A percentile compares a stretch with the other conserved stretches of the same genome.
Conservation (phyloP, 2,113 vertebrate species). For the Callithrix jacchus region DNA sequence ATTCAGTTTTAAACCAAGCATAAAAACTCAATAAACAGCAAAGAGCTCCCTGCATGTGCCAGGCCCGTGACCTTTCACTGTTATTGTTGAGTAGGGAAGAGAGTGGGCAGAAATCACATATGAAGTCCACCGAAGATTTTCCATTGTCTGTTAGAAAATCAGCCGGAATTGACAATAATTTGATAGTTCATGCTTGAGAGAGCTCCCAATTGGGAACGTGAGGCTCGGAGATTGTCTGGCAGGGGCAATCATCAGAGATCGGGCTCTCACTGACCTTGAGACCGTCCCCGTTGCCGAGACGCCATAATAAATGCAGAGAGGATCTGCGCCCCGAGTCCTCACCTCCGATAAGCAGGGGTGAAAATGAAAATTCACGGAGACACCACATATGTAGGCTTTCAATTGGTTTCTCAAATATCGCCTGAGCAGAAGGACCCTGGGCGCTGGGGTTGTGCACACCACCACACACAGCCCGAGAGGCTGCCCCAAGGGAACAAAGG, state of each 20-base stretch:
- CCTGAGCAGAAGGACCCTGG: not conserved
- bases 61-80: conserved; percentile 69
- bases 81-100: conserved; percentile 71
- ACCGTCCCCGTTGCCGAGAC: not conserved
- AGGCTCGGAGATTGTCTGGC: conserved; percentile 69
- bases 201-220: conserved; percentile 40
- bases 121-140: conserved; percentile 32
- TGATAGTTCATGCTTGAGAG: conserved; percentile 84
- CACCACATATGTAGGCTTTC: rapidly evolving
- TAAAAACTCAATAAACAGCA: conserved; percentile 78
- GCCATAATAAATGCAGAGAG: not conserved
- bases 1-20: conserved; percentile 79
- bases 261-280: conserved; percentile 80
- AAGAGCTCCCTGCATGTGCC: conserved; percentile 51
- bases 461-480: rapidly evolving
- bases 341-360: rapidly evolving
- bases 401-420: not conserved
- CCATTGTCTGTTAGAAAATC: conserved; percentile 78
- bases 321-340: not conserved
- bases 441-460: rapidly evolving
- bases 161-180: conserved; percentile 78
- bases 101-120: conserved; percentile 56
- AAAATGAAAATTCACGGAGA: not conserved
- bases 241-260: not conserved
- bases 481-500: rapidly evolving